Evolutionary conservation across 2,113 vertebrate genomes (phyloP).

Genomic region (Aegypius monachus): DNA sequence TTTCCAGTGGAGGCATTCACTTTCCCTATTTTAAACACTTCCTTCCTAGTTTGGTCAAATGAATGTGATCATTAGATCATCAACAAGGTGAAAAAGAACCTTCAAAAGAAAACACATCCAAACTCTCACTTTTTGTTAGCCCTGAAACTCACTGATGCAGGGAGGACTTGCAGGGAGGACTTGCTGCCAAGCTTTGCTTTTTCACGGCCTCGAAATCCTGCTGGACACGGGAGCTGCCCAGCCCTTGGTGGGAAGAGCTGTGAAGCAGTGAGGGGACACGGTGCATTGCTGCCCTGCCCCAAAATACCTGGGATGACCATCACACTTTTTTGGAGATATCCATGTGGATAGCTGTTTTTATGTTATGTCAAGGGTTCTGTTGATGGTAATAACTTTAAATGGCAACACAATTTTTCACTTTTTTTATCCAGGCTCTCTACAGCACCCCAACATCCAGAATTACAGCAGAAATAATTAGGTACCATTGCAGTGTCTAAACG

Average conservation of each 20-base stretch:
- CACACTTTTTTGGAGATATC: background rate
- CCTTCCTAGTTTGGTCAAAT: background rate
- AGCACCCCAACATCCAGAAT: background rate
- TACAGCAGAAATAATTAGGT: conserved; percentile 6
- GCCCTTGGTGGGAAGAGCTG: background rate
- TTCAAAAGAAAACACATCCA: background rate
- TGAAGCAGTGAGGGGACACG: accelerated
- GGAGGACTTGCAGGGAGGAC: background rate
- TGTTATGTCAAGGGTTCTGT: background rate
- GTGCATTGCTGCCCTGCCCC: background rate
- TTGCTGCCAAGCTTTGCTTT: background rate
- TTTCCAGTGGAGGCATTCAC: background rate
- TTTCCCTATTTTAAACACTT: background rate
- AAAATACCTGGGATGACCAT: background rate
- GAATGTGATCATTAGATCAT: background rate
- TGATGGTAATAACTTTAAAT: background rate
- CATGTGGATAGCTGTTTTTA: background rate
- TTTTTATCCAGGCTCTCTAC: background rate
- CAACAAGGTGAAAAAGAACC: background rate
- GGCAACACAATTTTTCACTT: background rate
- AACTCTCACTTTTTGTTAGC: background rate
- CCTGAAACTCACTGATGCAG: background rate
- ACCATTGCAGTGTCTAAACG: background rate
- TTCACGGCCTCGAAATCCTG: background rate
- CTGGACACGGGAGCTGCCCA: background rate